Evolutionary conservation across 2,113 vertebrate genomes (phyloP).

Genomic region (Zosterops japonicus): DNA sequence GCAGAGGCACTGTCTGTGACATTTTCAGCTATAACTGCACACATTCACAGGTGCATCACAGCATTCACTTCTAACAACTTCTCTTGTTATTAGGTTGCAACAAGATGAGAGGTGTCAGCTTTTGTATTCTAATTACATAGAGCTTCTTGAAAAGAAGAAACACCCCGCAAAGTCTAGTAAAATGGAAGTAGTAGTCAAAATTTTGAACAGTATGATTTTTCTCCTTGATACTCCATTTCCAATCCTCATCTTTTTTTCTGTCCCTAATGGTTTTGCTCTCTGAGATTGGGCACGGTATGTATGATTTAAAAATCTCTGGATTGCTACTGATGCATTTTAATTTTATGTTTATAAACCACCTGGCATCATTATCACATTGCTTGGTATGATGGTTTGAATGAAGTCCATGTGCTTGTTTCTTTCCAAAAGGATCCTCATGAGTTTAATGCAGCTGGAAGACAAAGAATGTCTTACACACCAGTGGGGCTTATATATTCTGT

Average conservation of each 20-base stretch:
- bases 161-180: neutral
- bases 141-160: neutral
- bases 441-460: neutral
- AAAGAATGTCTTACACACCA: neutral
- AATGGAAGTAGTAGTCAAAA: neutral
- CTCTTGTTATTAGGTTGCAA: neutral
- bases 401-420: neutral
- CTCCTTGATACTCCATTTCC: neutral
- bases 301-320: neutral
- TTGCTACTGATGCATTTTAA: neutral
- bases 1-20: neutral
- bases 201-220: neutral
- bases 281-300: neutral
- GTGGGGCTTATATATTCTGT: neutral
- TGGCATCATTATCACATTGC: neutral
- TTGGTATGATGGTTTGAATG: neutral
- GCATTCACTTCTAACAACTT: neutral
- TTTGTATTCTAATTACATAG: neutral
- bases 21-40: neutral
- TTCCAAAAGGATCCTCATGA: neutral
- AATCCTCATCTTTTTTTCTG: neutral
- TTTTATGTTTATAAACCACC: neutral
- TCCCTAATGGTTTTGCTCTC: neutral
- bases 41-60: neutral
- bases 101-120: neutral